phyloP scores from a whole-genome alignment of 2,113 vertebrate species.

The Stictonetta naevosa region DNA sequence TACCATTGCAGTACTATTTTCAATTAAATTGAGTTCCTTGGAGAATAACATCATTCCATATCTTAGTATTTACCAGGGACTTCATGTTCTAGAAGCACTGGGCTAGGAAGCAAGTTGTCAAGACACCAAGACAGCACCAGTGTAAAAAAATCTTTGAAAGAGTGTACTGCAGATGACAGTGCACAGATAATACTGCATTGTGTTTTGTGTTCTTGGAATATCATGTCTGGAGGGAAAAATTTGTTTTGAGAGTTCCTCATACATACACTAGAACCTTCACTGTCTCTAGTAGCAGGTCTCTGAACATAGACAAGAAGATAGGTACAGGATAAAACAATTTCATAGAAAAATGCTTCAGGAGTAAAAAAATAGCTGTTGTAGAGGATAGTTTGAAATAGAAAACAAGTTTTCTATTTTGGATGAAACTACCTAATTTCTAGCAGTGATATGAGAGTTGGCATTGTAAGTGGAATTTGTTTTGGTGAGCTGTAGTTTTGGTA shows the following conservation, averaged over 20 bases:
- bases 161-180: not conserved
- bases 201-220: not conserved
- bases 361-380: not conserved
- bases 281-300: not conserved
- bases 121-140: not conserved
- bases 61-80: not conserved
- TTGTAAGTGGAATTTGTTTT: not conserved
- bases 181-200: not conserved
- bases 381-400: not conserved
- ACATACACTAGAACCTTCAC: not conserved
- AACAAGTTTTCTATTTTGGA: not conserved
- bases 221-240: not conserved
- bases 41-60: not conserved
- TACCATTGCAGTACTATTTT: not conserved
- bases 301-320: not conserved
- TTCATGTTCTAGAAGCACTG: not conserved
- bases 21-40: not conserved
- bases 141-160: not conserved
- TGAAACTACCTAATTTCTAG: not conserved
- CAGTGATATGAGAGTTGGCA: not conserved
- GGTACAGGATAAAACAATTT: not conserved
- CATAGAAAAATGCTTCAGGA: not conserved
- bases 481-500: not conserved
- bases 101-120: conserved; percentile 14
- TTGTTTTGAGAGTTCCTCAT: not conserved